Base-by-base conservation (phyloP, 2,888 invertebrate species). In the Noctua fimbriata region DNA sequence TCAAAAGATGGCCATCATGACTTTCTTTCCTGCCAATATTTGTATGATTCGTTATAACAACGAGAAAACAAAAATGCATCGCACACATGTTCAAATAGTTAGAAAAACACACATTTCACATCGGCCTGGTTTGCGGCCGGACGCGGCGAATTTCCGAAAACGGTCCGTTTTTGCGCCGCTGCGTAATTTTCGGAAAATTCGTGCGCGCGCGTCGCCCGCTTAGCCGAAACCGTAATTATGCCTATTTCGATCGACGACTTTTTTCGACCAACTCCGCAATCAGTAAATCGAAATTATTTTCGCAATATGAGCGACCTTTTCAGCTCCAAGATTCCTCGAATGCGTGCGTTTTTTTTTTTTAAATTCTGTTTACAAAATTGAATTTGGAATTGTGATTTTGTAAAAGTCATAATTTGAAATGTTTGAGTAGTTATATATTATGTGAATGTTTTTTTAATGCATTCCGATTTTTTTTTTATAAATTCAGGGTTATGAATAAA, bases 111-210 rank as follows among this genome's bases (percentile, higher is more conserved):
- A 85, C 86, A 84, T 85, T 79, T 81, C 70, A 81, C 81, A 70
- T 84, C 44, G 80, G 69, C 72, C 65, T 76, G 73, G 80, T 75
- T 36, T 49, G 67, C 83, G 81, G 83, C 85, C 88, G 89, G 90
- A 91, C 92, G 91, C 90, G 83, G 85, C 90, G 90, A 90, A 92
- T 94, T 94, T 94, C 92, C 92, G 91, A 94, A 95, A 93, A 92
- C 91, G 91, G 83, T 78, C 65, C 75, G 83, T 93, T 94, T 95
- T 96, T 96, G 92, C 87, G 71, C 73, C 58, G 66, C 76, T 69
- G 79, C 79, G 94, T 93, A 95, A 95, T 95, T 96, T 96, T 94
- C 92, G 91, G 94, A 92, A 96, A 96, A 95, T 95, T 93, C 93
- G 89, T 88, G 89, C 88, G 89, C 87, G 89, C 88, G 89, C 87